phyloP scores from a whole-genome alignment of 2,888 invertebrate species.

The Polyommatus iphigenia region DNA sequence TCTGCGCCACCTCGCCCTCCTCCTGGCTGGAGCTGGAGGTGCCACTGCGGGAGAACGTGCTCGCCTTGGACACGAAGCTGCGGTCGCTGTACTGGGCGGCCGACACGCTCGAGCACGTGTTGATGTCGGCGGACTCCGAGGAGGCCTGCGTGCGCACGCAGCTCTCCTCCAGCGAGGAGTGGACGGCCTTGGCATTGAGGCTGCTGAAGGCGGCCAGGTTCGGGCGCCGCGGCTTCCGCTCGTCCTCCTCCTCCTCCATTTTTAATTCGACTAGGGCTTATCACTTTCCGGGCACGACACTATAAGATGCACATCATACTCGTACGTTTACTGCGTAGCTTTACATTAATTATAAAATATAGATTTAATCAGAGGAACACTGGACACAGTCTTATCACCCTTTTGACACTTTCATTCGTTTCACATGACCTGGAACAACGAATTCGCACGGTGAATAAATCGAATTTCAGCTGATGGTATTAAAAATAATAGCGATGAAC shows the following conservation, averaged over 20 bases:
- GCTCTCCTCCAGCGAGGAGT: constrained; percentile 67
- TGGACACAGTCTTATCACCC: constrained; percentile 79
- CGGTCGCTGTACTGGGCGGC: constrained; percentile 72
- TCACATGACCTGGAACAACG: constrained; percentile 71
- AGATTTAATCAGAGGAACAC: constrained; percentile 69
- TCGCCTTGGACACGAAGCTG: constrained; percentile 77
- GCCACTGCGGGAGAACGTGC: constrained; percentile 77
- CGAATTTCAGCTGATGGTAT: background rate
- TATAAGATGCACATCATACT: constrained; percentile 65
- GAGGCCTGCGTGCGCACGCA: constrained; percentile 70
- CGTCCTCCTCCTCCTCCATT: constrained; percentile 76
- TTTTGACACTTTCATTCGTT: constrained; percentile 68
- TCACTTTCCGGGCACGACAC: constrained; percentile 54
- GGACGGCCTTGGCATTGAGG: constrained; percentile 62
- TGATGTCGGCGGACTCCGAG: constrained; percentile 80
- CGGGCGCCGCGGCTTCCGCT: constrained; percentile 60
- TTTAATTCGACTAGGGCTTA: constrained; percentile 45
- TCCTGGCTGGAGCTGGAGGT: constrained; percentile 86
- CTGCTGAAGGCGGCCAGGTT: constrained; percentile 66
- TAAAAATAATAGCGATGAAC: background rate
- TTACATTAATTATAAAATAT: constrained; percentile 38
- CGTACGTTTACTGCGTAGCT: constrained; percentile 66
- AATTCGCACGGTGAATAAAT: constrained; percentile 41
- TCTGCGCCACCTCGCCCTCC: constrained; percentile 81
- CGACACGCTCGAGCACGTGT: constrained; percentile 68